Evolutionary conservation across 2,888 invertebrate genomes (phyloP).

Genomic region (Tipula helvola): DNA sequence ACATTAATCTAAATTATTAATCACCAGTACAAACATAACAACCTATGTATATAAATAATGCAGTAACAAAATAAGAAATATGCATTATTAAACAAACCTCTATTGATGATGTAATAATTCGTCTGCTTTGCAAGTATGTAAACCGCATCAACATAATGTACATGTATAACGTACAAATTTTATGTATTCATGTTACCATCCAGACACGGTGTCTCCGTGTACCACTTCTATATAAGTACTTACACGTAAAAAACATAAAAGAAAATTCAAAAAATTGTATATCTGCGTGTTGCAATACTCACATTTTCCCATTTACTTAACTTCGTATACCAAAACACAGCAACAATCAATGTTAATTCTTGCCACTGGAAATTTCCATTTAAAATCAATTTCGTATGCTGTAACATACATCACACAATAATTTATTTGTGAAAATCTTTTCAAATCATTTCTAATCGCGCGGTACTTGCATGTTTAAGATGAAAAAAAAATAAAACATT

Average conservation of each 20-base stretch:
- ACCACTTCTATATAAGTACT: background rate
- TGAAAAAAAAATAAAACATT: background rate
- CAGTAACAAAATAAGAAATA: no score
- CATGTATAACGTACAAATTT: background rate
- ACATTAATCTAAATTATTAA: no score
- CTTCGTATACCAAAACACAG: background rate
- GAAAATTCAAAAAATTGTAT: background rate
- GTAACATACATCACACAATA: background rate
- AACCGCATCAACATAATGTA: background rate
- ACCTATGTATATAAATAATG: no score
- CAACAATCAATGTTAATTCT: background rate
- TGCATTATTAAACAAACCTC: background rate
- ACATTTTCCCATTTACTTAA: background rate
- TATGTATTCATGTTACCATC: background rate
- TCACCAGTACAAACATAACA: no score
- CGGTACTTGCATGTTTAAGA: background rate
- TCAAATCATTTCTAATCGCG: background rate
- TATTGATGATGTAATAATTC: background rate
- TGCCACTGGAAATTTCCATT: conserved; percentile 4
- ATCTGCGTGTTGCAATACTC: background rate
- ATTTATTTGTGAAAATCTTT: background rate
- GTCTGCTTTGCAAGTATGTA: background rate
- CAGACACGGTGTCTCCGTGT: background rate
- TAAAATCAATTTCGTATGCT: background rate
- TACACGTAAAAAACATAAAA: background rate